Percentiles rank a stretch among this genome's conserved stretches.
These are phyloP conservation scores for Pristionchus fissidentatus DNA, from an alignment of 2,888 invertebrate species.

Conservation along the genomic window DNA sequence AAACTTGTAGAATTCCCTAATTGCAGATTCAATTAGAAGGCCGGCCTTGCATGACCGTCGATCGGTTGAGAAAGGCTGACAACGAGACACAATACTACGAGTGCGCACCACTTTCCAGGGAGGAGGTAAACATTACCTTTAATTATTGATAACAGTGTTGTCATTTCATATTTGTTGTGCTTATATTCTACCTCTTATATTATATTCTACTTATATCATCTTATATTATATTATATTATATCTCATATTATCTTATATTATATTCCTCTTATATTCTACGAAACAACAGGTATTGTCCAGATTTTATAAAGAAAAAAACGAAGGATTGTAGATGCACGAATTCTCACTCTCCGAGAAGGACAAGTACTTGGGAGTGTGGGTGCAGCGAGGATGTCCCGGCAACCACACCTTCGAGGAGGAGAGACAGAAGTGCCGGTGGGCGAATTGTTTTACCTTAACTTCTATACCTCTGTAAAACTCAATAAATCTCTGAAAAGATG, in stretches of 20 bases:
- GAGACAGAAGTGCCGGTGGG: constrained; percentile 54
- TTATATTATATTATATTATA: neutral
- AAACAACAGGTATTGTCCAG: neutral
- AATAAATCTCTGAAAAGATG: neutral
- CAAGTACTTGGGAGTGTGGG: constrained; percentile 72
- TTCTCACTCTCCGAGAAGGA: constrained; percentile 59
- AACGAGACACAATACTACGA: constrained; percentile 65
- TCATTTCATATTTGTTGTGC: neutral
- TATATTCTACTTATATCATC: no score
- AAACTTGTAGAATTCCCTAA: neutral
- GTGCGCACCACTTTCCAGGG: constrained; percentile 70
- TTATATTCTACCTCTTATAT: neutral
- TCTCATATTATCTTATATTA: neutral
- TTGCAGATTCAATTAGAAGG: constrained; percentile 24
- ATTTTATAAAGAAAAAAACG: neutral
- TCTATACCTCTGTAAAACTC: neutral
- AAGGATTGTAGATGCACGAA: constrained; percentile 54
- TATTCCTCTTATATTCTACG: neutral
- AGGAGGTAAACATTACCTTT: constrained; percentile 60
- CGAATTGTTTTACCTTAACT: neutral
- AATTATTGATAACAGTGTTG: neutral
- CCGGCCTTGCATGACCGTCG: constrained; percentile 47
- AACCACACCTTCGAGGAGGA: constrained; percentile 69
- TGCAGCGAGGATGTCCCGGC: constrained; percentile 65
- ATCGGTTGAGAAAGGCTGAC: constrained; percentile 57